Base-by-base conservation (phyloP, 2,113 vertebrate species). In the Ammodytes marinus region DNA sequence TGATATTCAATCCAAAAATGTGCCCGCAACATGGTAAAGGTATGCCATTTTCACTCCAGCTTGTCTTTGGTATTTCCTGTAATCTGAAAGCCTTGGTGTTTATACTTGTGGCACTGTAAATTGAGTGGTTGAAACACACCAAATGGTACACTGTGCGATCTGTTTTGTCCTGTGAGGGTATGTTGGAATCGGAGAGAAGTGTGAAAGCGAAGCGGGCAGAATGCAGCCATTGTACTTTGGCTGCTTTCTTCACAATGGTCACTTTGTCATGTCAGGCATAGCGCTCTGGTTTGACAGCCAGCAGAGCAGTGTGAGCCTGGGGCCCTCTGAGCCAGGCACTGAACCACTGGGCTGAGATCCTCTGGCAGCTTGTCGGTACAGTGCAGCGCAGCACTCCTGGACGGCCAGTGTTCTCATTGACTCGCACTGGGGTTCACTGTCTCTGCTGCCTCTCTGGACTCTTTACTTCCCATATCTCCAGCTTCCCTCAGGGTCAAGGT, bases 271-370 rank as follows among this genome's bases (percentile, higher is more conserved):
- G 76, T 68, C 60, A 37, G 82, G 79, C 82, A 55, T 77, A 14
- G 49, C 55, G 72, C 77, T 73, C 52, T 37, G 73, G 52, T 74
- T 45, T 81, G 85, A 90, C 88, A 75, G 88, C 82, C 84, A 90
- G 87, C 83, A 69, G 82, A 83, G 86, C 52, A 52, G 3, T 17
- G 61, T 63, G 53, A 71, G 83, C 85, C 86, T 40, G 4, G 37
- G 83, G 74, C 79, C 79, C 80, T 67, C 64, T 86, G 86, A 92
- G 89, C 88, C 89, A 89, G 88, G 86, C 86, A 86, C 79, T 52
- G 65, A 75, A 88, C 82, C 83, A 75, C 76, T 46, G 70, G 81
- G 76, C 75, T 71, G 82, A 79, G 79, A 70, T 85, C 60, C 70
- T 66, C 83, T 84, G 83, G 85, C 85, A 70, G 80, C 77, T 42